Evolutionary conservation across 2,113 vertebrate genomes (phyloP), one percentile per base, ranked within the genome.

Genomic region (Romanogobio albipinnatus): DNA sequence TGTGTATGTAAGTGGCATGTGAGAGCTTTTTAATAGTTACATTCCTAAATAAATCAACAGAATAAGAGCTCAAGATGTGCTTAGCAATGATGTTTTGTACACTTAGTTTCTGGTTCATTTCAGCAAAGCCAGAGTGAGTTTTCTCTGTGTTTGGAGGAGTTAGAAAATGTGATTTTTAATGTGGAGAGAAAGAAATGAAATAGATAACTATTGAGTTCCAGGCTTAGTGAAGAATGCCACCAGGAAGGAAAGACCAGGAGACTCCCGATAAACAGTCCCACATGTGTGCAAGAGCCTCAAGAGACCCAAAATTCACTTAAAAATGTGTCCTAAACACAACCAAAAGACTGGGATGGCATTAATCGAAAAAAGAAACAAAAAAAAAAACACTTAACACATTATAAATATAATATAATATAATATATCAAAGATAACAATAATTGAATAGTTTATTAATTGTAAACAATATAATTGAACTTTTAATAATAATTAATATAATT

Each of bases 251-350:
- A 78, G 26, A 68, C 24, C 13, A 43, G 47, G 33, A 82, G 61
- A 66, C 82, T 81, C 61, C 9, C 22, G 5, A n/a, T 85, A 88
- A 89, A n/a, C 51, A 85, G 43, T 83, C 76, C 84, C 87, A 88
- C 86, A 90, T 93, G 90, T 89, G 79, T 62, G 43, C 19, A 58
- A 36, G 29, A 64, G 51, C 51, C 78, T 79, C 36, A 5, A 17
- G 75, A 66, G 84, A 82, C 76, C 53, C 24, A 39, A 22, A 56
- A 58, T 56, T 56, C 61, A 13, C 22, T 14, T 29, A 8, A 43
- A 76, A 75, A 81, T 76, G 26, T 62, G 75, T 36, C 15, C 0
- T 66, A 36, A 22, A 29, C 61, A 68, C 39, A 6, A 29, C 11
- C 49, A 56, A 24, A 78, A n/a, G 1, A 14, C 53, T 53, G 11